These are phyloP conservation scores for Andricus grossulariae DNA, from an alignment of 1,140 invertebrate species.

Conservation along the genomic window DNA sequence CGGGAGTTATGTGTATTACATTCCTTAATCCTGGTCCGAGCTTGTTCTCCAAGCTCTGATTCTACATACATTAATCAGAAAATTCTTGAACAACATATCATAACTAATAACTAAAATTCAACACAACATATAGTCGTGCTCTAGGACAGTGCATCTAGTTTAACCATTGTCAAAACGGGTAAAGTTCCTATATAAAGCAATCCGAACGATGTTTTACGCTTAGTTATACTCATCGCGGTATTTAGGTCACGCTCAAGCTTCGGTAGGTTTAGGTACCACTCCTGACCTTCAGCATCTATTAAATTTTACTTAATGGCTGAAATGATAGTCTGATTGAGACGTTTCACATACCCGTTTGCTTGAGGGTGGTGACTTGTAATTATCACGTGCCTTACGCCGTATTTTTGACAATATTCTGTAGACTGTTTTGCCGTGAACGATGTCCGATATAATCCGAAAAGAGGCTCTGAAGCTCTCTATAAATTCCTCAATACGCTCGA, in stretches of 20 bases:
- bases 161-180: conserved; percentile 31
- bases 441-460: not conserved
- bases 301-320: not conserved
- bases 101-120: no score
- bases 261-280: conserved; percentile 41
- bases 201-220: conserved; percentile 39
- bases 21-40: no score
- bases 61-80: no score
- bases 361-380: not conserved
- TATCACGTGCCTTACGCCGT: not conserved
- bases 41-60: no score
- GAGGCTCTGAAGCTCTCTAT: conserved; percentile 9
- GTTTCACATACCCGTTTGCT: not conserved
- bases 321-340: not conserved
- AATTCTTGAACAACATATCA: no score
- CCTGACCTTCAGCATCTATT: not conserved
- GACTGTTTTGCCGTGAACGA: conserved; percentile 9
- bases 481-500: not conserved
- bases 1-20: no score
- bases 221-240: conserved; percentile 34
- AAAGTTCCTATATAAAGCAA: conserved; percentile 38
- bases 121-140: no score
- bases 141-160: not conserved
- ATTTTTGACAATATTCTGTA: not conserved
- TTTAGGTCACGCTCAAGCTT: conserved; percentile 34